These are phyloP conservation scores for Rattus rattus DNA, from an alignment of 2,113 vertebrate species.

Conservation along the genomic window DNA sequence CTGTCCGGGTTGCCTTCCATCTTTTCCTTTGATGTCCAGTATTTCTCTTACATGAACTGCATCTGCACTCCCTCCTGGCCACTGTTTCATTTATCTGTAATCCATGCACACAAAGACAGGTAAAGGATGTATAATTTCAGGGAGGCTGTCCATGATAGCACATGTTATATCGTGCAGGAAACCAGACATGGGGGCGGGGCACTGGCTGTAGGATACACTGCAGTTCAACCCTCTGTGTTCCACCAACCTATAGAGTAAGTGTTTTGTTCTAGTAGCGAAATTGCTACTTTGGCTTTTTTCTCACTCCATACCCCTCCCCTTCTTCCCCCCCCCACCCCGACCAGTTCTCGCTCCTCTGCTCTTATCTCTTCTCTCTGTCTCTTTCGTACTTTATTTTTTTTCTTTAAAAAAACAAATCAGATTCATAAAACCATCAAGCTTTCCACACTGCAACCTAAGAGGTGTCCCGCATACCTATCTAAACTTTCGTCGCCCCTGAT, in stretches of 20 bases:
- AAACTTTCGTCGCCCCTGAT: background rate
- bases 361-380: background rate
- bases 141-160: background rate
- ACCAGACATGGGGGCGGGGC: background rate
- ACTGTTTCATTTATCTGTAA: background rate
- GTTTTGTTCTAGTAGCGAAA: background rate
- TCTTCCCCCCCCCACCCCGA: background rate
- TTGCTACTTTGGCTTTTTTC: too few relatives aligned
- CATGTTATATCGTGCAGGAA: background rate
- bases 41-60: background rate
- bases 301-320: too few relatives aligned
- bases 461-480: background rate
- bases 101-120: too few relatives aligned
- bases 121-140: background rate
- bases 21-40: background rate
- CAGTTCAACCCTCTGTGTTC: background rate
- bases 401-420: background rate
- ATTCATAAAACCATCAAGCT: background rate
- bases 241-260: background rate
- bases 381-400: background rate
- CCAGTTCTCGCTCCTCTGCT: background rate
- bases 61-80: background rate
- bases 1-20: background rate
- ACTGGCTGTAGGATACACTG: rapidly evolving
- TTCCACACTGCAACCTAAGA: background rate